Percentiles rank a stretch among this genome's conserved stretches.
phyloP scores from a whole-genome alignment of 2,888 invertebrate genomes.

The Ctena decussata region DNA sequence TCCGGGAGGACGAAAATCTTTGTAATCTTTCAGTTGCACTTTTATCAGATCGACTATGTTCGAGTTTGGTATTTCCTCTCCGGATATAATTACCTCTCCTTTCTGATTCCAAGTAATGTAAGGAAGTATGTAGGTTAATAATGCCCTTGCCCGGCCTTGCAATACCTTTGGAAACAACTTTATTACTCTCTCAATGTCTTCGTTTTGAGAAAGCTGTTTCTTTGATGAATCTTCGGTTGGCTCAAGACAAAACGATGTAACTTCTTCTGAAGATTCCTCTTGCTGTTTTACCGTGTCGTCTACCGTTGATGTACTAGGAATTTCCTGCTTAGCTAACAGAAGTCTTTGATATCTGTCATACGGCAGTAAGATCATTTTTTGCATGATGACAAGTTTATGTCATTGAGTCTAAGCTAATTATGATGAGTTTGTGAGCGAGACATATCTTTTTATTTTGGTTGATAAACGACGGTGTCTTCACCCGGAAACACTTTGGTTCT shows the following conservation, averaged over 20 bases:
- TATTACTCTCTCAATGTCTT: neutral
- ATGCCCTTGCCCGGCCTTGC: neutral
- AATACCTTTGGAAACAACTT: no score
- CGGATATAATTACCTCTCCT: constrained; percentile 12
- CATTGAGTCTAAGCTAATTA: no score
- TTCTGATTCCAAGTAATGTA: neutral
- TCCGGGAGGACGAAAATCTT: neutral
- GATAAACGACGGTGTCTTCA: no score
- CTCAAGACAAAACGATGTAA: no score
- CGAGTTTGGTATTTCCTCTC: neutral
- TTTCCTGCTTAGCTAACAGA: neutral
- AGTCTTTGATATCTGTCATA: constrained; percentile 12
- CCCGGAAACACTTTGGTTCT: constrained; percentile 22
- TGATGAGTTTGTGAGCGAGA: no score
- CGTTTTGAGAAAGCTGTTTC: neutral
- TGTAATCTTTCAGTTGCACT: constrained; percentile 14
- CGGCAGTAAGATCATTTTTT: constrained; percentile 31
- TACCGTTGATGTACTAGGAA: no score
- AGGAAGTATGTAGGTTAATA: neutral
- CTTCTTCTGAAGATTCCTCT: no score
- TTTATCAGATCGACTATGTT: constrained; percentile 19
- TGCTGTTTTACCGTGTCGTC: no score
- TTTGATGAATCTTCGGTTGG: no score
- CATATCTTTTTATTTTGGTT: no score
- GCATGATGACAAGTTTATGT: constrained; percentile 31